Evolutionary conservation across 2,888 invertebrate species (phyloP).

Genomic region (Rhabditoides inermis): DNA sequence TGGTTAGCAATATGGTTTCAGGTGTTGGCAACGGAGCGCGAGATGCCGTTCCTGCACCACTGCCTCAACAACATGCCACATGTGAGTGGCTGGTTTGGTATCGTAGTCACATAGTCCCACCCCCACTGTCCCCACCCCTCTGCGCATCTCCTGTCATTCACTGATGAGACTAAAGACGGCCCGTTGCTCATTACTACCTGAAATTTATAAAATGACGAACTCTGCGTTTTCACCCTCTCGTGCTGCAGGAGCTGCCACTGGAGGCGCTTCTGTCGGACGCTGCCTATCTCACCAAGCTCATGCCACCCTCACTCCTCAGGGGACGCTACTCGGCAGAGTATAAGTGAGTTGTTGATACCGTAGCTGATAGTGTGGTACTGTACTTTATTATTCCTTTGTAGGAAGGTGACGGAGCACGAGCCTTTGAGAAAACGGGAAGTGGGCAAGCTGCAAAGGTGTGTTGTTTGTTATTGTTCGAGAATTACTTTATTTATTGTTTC

Average conservation of each 20-base stretch:
- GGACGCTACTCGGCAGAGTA: conserved; percentile 23
- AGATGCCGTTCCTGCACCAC: conserved; percentile 31
- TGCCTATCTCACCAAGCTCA: conserved; percentile 20
- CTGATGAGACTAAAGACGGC: too few species aligned
- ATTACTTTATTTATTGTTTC: neutral
- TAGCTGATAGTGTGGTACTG: too few species aligned
- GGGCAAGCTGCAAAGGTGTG: neutral
- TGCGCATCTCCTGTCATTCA: too few species aligned
- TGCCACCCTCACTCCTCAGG: conserved; percentile 20
- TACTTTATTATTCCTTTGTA: too few species aligned
- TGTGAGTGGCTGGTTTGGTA: too few species aligned
- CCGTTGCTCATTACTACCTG: too few species aligned
- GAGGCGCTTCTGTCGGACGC: conserved; percentile 27
- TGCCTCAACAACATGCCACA: conserved; percentile 26
- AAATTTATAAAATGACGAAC: too few species aligned
- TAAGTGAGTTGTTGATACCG: too few species aligned
- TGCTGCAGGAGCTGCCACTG: conserved; percentile 27
- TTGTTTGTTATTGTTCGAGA: neutral
- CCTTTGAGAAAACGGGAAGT: neutral
- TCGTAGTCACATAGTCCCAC: too few species aligned
- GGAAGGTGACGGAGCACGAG: conserved; percentile 8
- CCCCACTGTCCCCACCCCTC: too few species aligned
- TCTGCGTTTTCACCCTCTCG: too few species aligned
- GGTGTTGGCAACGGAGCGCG: conserved; percentile 6
- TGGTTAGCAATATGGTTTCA: neutral